Evolutionary conservation across 2,888 invertebrate species (phyloP), one percentile per base, ranked within the genome.

Genomic region (Ctena decussata): DNA sequence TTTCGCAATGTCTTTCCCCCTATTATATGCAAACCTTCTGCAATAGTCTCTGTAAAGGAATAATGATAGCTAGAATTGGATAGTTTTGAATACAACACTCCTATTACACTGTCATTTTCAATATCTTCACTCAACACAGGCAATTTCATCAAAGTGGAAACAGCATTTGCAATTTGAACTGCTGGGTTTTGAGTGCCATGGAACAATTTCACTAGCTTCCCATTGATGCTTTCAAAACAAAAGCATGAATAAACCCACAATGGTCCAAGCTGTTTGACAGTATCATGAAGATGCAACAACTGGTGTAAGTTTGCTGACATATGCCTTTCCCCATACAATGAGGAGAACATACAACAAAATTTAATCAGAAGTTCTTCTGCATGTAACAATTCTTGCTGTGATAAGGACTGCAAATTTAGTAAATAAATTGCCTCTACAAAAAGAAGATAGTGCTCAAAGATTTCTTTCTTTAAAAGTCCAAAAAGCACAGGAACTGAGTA

Each of bases 151-250:
- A 89, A n/a, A 69, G 87, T 87, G 21, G 85, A 87, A 32, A 89
- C 70, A n/a, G 86, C 89, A 39, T 83, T 89, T 46, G 70, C 71
- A 35, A 89, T 87, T 65, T 89, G 88, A 37, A 78, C 73, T 49
- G 84, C 90, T 53, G 86, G 84, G 76, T 80, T 76, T 77, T 86
- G 87, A n/a, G 87, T 87, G 8, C 84, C 87, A 80, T 71, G 73
- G 24, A 87, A 82, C 76, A 82, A 74, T 81, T 85, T 85, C 18
- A 86, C 18, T 24, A 87, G 15, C 39, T 78, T 6, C 18, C 89
- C 86, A 82, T 89, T 84, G 60, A 85, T 85, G 53, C 85, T 80
- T 53, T 88, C 88, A 72, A 88, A 90, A 30, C 83, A 77, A 82
- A 86, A 90, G 72, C 87, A 90, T 24, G 82, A 85, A 41, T 85